Percentiles rank a stretch among this genome's conserved stretches.
Conservation (phyloP, 2,888 invertebrate genomes). For the Stenolophus ochropezus region DNA sequence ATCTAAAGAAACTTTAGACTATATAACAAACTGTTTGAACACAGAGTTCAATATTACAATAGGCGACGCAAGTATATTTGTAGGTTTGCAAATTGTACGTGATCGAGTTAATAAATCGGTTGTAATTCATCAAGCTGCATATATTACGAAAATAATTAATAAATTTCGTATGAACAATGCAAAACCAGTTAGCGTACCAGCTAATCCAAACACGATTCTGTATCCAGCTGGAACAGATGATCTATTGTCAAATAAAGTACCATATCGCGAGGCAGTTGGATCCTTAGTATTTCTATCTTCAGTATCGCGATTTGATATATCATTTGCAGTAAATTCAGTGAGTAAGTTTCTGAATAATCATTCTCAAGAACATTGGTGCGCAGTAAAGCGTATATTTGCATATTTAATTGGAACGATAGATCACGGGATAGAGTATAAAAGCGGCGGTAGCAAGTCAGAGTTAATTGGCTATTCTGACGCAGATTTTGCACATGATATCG, state of each 20-base stretch:
- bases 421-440: conserved; percentile 53
- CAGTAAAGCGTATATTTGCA: conserved; percentile 61
- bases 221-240: background rate
- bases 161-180: conserved; percentile 44
- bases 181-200: conserved; percentile 41
- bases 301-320: conserved; percentile 46
- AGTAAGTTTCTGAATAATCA: conserved; percentile 39
- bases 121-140: conserved; percentile 26
- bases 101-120: background rate
- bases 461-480: conserved; percentile 48
- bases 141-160: conserved; percentile 19
- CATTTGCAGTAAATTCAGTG: conserved; percentile 37
- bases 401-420: conserved; percentile 63
- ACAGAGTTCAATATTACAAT: no score
- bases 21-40: no score
- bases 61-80: no score
- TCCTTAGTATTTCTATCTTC: conserved; percentile 32
- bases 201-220: conserved; percentile 43
- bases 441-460: conserved; percentile 48
- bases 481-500: conserved; percentile 39
- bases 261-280: no score
- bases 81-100: conserved; percentile 62
- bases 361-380: conserved; percentile 33
- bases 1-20: no score
- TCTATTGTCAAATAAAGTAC: no score